Percentiles rank a stretch among this genome's conserved stretches.
Conservation (phyloP, 2,797 vertebrate genomes). For the Neosalanx taihuensis region DNA sequence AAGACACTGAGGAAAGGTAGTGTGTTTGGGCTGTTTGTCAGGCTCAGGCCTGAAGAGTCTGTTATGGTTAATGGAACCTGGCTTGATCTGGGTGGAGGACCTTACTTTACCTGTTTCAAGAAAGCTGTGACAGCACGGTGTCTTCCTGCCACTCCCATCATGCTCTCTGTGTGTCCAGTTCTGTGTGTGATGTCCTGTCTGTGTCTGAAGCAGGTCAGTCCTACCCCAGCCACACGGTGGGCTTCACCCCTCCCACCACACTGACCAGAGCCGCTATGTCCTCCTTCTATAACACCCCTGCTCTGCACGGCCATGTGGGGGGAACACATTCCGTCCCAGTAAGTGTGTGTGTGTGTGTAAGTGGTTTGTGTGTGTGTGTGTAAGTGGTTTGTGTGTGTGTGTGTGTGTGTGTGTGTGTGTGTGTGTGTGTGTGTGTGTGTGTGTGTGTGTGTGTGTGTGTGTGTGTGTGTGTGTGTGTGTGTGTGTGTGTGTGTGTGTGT, state of each 20-base stretch:
- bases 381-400: slow-evolving; percentile 44
- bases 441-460: slow-evolving; percentile 43
- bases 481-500: slow-evolving; percentile 43
- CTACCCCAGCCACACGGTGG: slow-evolving; percentile 94
- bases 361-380: slow-evolving; percentile 41
- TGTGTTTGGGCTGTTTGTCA: background rate
- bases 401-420: slow-evolving; percentile 43
- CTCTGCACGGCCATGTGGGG: slow-evolving; percentile 94
- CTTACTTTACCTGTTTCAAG: background rate
- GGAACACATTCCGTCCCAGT: slow-evolving; percentile 93
- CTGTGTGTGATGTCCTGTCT: background rate
- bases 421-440: slow-evolving; percentile 43
- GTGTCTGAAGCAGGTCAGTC: slow-evolving; percentile 81
- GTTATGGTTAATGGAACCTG: background rate
- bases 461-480: slow-evolving; percentile 59
- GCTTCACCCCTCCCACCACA: slow-evolving; percentile 95
- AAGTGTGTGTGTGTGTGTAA: slow-evolving; percentile 53
- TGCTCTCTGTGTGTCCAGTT: too few species aligned
- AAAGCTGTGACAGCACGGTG: background rate
- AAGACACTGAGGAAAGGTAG: too few species aligned
- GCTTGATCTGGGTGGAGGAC: too few species aligned
- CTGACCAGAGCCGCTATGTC: slow-evolving; percentile 95
- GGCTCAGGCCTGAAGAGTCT: background rate
- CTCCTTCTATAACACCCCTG: slow-evolving; percentile 94
- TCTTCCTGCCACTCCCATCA: background rate